These are phyloP conservation scores for Lasioglossum morio DNA, from an alignment of 2,888 invertebrate species.

Conservation along the genomic window DNA sequence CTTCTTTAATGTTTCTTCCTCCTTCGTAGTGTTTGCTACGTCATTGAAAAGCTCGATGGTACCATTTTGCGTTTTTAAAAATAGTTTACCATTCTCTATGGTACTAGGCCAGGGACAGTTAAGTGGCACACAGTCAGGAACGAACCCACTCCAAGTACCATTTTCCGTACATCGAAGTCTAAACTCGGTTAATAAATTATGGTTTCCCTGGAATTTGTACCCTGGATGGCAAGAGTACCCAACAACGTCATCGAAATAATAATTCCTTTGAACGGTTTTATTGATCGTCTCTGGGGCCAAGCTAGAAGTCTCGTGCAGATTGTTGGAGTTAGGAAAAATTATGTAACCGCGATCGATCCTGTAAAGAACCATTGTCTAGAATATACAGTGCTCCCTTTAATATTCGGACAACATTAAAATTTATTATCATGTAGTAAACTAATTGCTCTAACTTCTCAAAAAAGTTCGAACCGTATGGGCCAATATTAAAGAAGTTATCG, in stretches of 20 bases:
- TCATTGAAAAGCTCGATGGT: constrained; percentile 49
- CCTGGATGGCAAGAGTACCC: constrained; percentile 72
- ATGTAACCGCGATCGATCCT: constrained; percentile 70
- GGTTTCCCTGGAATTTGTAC: constrained; percentile 74
- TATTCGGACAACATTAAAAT: too few relatives aligned
- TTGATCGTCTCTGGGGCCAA: constrained; percentile 10
- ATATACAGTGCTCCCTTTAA: too few relatives aligned
- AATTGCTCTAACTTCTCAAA: too few relatives aligned
- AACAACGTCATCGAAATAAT: constrained; percentile 71
- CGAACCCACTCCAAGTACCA: constrained; percentile 88
- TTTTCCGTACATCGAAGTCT: constrained; percentile 85
- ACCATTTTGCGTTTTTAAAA: constrained; percentile 50
- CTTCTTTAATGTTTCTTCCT: neutral
- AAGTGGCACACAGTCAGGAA: constrained; percentile 85
- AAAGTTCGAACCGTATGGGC: too few relatives aligned
- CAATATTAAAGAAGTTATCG: too few relatives aligned
- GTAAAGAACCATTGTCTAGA: neutral
- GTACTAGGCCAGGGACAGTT: constrained; percentile 69
- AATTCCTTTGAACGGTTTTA: constrained; percentile 37
- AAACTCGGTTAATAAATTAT: constrained; percentile 69
- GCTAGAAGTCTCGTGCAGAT: constrained; percentile 19
- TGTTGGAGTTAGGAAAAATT: constrained; percentile 28
- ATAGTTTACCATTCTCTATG: constrained; percentile 66
- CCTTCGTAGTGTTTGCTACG: neutral
- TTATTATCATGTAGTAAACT: too few relatives aligned